These are phyloP conservation scores for Pandemis heparana DNA, from an alignment of 2,888 invertebrate species.

Conservation along the genomic window DNA sequence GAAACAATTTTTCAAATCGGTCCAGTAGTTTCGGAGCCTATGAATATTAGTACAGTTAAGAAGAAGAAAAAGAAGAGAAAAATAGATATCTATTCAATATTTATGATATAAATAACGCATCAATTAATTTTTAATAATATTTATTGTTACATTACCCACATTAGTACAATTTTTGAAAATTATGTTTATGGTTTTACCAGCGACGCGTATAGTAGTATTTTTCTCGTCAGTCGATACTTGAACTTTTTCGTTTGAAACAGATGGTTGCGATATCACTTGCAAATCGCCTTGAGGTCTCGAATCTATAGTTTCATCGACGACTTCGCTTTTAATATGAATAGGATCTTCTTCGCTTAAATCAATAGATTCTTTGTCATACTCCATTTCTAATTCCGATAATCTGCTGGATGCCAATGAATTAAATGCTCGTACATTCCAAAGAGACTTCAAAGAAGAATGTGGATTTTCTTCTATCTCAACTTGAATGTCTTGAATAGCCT, in stretches of 20 bases:
- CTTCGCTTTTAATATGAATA: constrained; percentile 7
- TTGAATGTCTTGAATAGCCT: background rate
- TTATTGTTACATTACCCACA: constrained; percentile 22
- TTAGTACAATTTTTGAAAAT: constrained; percentile 24
- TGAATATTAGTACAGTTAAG: too few relatives aligned
- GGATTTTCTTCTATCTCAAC: background rate
- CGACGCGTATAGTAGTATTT: constrained; percentile 12
- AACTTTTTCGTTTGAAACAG: background rate
- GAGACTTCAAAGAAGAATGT: background rate
- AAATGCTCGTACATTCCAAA: background rate
- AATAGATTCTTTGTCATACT: background rate
- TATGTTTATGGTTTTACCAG: constrained; percentile 22
- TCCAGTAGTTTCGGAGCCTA: too few relatives aligned
- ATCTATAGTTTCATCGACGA: background rate
- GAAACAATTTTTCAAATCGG: too few relatives aligned
- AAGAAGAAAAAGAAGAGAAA: too few relatives aligned
- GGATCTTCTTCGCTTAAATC: constrained; percentile 6
- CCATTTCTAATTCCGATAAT: background rate
- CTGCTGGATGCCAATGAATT: background rate
- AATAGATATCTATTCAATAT: too few relatives aligned
- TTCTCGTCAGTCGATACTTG: background rate
- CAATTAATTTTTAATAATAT: constrained; percentile 19
- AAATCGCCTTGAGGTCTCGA: background rate
- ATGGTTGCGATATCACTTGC: background rate
- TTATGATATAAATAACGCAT: background rate